Percentiles rank a stretch among this genome's conserved stretches.
These are phyloP conservation scores for Holacanthella duospinosa DNA, from an alignment of 2,888 invertebrate genomes.

Conservation along the genomic window DNA sequence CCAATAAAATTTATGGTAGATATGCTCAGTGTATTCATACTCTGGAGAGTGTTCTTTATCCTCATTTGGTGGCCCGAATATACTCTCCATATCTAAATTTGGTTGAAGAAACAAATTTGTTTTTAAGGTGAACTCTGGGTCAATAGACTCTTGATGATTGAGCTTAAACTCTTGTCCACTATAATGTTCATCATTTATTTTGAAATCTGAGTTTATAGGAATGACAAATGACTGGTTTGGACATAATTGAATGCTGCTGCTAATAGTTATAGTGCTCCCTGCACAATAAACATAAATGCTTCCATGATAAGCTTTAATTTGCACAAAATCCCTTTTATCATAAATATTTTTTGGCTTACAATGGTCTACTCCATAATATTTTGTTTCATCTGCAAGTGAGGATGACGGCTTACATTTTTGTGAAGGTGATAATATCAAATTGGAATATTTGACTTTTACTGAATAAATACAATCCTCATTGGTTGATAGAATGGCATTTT, in stretches of 20 bases:
- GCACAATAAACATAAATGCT: background rate
- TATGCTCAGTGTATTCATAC: no score
- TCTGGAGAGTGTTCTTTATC: no score
- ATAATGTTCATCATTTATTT: background rate
- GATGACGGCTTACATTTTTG: background rate
- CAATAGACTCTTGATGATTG: background rate
- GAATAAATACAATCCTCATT: background rate
- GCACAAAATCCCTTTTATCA: constrained; percentile 2
- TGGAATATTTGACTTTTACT: background rate
- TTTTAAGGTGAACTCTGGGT: background rate
- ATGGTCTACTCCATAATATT: background rate
- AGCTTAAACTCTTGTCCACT: background rate
- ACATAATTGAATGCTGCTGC: background rate
- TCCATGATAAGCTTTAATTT: background rate
- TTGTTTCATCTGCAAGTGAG: background rate
- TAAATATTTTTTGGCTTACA: background rate
- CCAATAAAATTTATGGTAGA: no score
- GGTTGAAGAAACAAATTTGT: no score
- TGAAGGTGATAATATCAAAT: background rate
- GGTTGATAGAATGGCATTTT: background rate
- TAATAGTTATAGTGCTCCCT: background rate
- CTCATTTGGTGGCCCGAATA: no score
- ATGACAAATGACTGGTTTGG: constrained; percentile 2
- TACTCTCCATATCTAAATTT: no score
- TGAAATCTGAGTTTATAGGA: background rate